Percentiles rank a stretch among this genome's conserved stretches.
Evolutionary conservation across 2,888 invertebrate species (phyloP).

Genomic region (Andrena trimmerana): DNA sequence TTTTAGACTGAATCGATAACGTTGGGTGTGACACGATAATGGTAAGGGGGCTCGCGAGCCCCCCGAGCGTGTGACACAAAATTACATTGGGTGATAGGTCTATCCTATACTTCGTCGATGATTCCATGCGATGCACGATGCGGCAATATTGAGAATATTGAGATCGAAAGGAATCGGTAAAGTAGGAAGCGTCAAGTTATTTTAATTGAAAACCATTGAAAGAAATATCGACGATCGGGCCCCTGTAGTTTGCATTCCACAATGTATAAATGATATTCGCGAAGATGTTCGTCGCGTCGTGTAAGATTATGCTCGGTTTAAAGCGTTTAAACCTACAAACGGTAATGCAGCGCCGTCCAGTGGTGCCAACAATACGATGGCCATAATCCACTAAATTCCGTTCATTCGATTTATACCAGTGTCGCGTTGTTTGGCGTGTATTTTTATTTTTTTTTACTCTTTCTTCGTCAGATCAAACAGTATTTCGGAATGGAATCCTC

Average conservation of each 20-base stretch:
- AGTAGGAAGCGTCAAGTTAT: background rate
- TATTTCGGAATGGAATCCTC: slow-evolving; percentile 1
- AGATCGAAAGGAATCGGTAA: background rate
- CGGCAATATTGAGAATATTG: too few species aligned
- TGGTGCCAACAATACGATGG: slow-evolving; percentile 25
- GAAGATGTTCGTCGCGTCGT: background rate
- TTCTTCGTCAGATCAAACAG: background rate
- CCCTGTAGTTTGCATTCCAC: background rate
- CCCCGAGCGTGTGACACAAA: too few species aligned
- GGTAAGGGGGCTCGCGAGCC: too few species aligned
- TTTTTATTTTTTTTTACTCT: background rate
- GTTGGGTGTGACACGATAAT: too few species aligned
- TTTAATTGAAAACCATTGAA: background rate
- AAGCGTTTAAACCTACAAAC: slow-evolving; percentile 6
- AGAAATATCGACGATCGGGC: too few species aligned
- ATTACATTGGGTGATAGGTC: too few species aligned
- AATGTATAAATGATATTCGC: background rate
- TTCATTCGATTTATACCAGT: slow-evolving; percentile 23
- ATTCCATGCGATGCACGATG: too few species aligned
- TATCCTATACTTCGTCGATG: too few species aligned
- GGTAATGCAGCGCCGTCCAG: slow-evolving; percentile 8
- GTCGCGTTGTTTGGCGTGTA: background rate
- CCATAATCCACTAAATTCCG: background rate
- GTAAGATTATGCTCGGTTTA: background rate
- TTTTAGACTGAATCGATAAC: too few species aligned